phyloP scores from a whole-genome alignment of 2,888 invertebrate genomes.

The Hypena proboscidalis region DNA sequence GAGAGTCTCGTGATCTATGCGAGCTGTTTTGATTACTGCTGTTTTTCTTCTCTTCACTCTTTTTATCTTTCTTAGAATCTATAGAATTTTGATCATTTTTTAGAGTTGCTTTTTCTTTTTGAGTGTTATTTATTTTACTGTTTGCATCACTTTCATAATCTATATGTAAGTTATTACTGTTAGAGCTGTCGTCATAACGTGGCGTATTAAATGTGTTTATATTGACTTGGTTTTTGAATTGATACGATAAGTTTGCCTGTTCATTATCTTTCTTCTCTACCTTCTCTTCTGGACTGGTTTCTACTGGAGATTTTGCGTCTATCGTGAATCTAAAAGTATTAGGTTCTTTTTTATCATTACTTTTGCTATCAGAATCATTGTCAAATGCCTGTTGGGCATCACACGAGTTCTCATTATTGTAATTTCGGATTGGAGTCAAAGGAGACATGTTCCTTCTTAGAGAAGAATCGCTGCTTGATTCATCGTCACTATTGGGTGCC shows the following conservation, averaged over 20 bases:
- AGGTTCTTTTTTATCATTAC: slow-evolving; percentile 64
- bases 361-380: slow-evolving; percentile 61
- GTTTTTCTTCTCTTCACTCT: slow-evolving; percentile 64
- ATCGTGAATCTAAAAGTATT: slow-evolving; percentile 74
- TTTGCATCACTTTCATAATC: slow-evolving; percentile 81
- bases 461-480: slow-evolving; percentile 75
- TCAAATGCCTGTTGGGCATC: slow-evolving; percentile 81
- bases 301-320: slow-evolving; percentile 66
- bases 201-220: slow-evolving; percentile 72
- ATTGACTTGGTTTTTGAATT: slow-evolving; percentile 73
- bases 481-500: slow-evolving; percentile 63
- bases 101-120: slow-evolving; percentile 63
- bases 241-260: slow-evolving; percentile 60
- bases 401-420: slow-evolving; percentile 78
- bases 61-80: slow-evolving; percentile 67
- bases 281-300: slow-evolving; percentile 59
- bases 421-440: slow-evolving; percentile 77
- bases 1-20: slow-evolving; percentile 71
- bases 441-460: slow-evolving; percentile 79
- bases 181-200: slow-evolving; percentile 77
- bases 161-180: slow-evolving; percentile 74
- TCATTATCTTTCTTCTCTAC: slow-evolving; percentile 64
- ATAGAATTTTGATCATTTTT: slow-evolving; percentile 62
- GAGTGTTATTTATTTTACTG: slow-evolving; percentile 72
- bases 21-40: slow-evolving; percentile 70